phyloP scores from a whole-genome alignment of 2,113 vertebrate species.

The Proteles cristata region DNA sequence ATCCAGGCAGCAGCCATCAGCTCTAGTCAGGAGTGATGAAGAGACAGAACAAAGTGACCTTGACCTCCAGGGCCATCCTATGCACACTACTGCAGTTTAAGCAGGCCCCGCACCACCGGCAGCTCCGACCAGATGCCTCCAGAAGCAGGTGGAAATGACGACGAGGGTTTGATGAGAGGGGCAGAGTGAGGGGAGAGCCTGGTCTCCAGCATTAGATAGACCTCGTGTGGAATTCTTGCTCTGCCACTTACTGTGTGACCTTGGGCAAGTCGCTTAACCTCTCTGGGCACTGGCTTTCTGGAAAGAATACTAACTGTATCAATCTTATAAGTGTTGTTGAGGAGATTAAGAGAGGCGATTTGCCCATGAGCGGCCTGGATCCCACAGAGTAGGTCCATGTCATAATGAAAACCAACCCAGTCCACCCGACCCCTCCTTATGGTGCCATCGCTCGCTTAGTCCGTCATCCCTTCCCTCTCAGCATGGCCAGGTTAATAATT shows the following conservation, averaged over 20 bases:
- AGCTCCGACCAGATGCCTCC: background rate
- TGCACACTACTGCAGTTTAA: background rate
- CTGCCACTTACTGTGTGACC: background rate
- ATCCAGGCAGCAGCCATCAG: background rate
- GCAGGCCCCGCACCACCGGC: background rate
- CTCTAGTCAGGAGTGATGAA: background rate
- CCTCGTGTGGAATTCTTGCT: background rate
- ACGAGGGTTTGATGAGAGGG: background rate
- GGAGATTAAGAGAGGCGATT: background rate
- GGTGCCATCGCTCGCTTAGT: background rate
- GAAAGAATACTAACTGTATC: background rate
- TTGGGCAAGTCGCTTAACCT: background rate
- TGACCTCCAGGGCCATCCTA: background rate
- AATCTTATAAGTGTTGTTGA: background rate
- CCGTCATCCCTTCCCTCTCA: background rate
- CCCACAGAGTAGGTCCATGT: background rate
- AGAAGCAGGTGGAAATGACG: background rate
- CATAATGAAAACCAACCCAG: background rate
- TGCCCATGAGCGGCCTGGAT: background rate
- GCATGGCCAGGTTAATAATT: background rate
- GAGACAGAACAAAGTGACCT: background rate
- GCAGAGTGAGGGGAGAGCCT: background rate
- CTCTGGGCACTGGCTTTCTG: conserved; percentile 14
- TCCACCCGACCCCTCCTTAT: background rate
- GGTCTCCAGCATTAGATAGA: background rate